phyloP scores from a whole-genome alignment of 2,113 vertebrate genomes.

The Varanus komodoensis region DNA sequence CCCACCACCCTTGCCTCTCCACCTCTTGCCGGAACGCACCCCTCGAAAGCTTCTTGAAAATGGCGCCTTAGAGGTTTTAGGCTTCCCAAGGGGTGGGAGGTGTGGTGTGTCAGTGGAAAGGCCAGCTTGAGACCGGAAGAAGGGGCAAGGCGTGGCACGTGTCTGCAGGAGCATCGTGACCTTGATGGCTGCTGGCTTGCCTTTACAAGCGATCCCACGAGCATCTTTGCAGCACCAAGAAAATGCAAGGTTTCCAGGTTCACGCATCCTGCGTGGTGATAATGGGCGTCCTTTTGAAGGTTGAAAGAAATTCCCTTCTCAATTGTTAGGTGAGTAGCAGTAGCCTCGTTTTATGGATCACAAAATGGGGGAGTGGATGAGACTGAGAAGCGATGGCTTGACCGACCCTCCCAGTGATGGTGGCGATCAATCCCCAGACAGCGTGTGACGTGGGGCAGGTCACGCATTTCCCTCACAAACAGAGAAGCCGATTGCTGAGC shows the following conservation, averaged over 20 bases:
- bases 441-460: too few relatives aligned
- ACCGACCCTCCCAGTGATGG: neutral
- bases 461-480: too few relatives aligned
- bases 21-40: too few relatives aligned
- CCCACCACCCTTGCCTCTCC: too few relatives aligned
- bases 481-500: too few relatives aligned
- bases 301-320: neutral
- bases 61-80: too few relatives aligned
- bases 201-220: neutral
- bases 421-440: too few relatives aligned
- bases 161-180: neutral
- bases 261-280: neutral
- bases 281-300: neutral
- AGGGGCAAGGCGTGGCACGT: neutral
- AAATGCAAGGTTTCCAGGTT: neutral
- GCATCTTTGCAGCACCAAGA: neutral
- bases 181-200: neutral
- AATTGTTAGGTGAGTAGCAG: neutral
- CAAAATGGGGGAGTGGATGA: too few relatives aligned
- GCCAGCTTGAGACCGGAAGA: neutral
- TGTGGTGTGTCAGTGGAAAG: neutral
- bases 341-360: too few relatives aligned
- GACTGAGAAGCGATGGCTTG: neutral
- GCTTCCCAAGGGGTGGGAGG: neutral
- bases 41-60: too few relatives aligned